Evolutionary conservation across 2,888 invertebrate species (phyloP), one percentile per base, ranked within the genome.

Genomic region (Liposcelis brunnea): DNA sequence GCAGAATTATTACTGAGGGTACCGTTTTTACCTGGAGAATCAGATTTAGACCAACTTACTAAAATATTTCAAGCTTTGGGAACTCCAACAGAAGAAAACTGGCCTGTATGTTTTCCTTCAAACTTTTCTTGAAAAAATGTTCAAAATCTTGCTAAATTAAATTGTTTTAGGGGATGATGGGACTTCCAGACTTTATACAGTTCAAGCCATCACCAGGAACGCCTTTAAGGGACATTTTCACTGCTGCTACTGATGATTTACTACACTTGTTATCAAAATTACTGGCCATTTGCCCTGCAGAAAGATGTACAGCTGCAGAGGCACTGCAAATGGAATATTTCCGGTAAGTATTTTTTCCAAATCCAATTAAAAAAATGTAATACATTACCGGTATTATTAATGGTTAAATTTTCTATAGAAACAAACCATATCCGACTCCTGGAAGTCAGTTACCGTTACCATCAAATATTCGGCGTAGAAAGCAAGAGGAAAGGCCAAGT

Each of bases 11-110:
- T 91, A 42, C 66, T 91, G n/a, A 68, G 91, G 51, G 79, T 83
- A 2, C 97, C 98, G 1, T 84, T 99, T 57, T 71, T 99, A 49
- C 91, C 95, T 1, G 97, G 97, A 5, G 97, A 97, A 56, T 84
- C 93, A 0, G 98, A 99, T 64, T 68, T 99, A 46, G 95, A 97
- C 66, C 98, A 99, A 60, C 66, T 99, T 35, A 84, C 86, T 1
- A 84, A 82, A 57, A 99, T 98, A 56, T 97, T 94, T 63, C 83
- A 84, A 65, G 87, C 64, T 16, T 71, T 97, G 53, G 98, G 98
- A 6, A 91, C 91, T 42, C 97, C 98, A 1, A 80, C 74, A 15
- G 89, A 90, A 55, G 81, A 86, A 52, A 81, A 72, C 46, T 98
- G 98, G 98, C 89, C 93, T 7, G 79, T 79, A 59, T 65, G 68